Conservation (phyloP, 2,888 invertebrate genomes). For the Polietes domitor region DNA sequence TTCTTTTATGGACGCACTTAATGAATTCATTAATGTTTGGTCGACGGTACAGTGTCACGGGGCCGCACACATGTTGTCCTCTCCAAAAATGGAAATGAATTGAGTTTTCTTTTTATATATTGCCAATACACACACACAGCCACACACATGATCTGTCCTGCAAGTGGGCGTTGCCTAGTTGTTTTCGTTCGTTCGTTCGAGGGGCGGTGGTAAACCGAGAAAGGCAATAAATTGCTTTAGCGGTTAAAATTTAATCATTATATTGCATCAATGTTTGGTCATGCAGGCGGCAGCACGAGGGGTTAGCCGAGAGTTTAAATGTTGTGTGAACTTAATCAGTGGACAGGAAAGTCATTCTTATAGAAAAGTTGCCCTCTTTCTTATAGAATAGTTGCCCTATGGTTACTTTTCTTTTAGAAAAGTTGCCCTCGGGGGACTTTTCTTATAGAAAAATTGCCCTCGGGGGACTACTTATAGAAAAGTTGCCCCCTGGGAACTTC, state of each 20-base stretch:
- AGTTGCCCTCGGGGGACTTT: too few species aligned
- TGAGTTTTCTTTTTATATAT: not conserved
- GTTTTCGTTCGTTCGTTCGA: not conserved
- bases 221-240: slow-evolving; percentile 31
- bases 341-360: too few species aligned
- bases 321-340: too few species aligned
- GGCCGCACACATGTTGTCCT: not conserved
- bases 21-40: slow-evolving; percentile 27
- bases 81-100: slow-evolving; percentile 24
- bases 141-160: not conserved
- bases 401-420: too few species aligned
- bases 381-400: too few species aligned
- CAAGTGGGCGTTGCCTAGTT: not conserved
- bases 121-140: not conserved
- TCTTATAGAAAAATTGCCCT: too few species aligned
- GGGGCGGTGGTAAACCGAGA: not conserved
- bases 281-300: not conserved
- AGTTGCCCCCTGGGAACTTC: too few species aligned
- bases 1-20: not conserved
- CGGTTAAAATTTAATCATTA: slow-evolving; percentile 41
- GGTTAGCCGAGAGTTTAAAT: not conserved
- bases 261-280: not conserved
- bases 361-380: too few species aligned
- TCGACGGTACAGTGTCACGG: not conserved
- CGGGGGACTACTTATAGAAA: too few species aligned